Percentiles rank a stretch among this genome's conserved stretches.
phyloP scores from a whole-genome alignment of 2,888 invertebrate genomes.

The Heliconius ismenius region DNA sequence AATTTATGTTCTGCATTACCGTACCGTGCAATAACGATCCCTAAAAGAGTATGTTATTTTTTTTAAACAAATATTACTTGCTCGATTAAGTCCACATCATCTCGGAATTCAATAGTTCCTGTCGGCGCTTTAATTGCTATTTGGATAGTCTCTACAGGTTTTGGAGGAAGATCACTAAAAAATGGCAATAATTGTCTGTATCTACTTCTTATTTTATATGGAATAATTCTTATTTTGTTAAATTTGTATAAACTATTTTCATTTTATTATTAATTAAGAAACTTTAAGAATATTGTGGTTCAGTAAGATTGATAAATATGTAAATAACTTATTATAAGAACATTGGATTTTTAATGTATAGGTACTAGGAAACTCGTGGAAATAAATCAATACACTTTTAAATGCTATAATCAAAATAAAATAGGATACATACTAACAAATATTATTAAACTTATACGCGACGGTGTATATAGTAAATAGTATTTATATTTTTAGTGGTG shows the following conservation, averaged over 20 bases:
- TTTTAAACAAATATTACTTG: conserved; percentile 58
- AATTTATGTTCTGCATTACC: no score
- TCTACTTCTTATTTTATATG: not conserved
- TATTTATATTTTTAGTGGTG: not conserved
- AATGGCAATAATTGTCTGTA: not conserved
- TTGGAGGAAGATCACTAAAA: conserved; percentile 63
- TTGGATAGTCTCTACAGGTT: conserved; percentile 59
- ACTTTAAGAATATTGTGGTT: no score
- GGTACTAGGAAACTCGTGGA: no score
- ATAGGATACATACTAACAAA: not conserved
- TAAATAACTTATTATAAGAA: no score
- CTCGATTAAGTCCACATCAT: conserved; percentile 79
- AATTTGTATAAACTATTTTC: not conserved
- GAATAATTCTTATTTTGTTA: not conserved
- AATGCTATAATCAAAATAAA: not conserved
- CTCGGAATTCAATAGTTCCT: conserved; percentile 76
- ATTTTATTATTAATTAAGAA: no score
- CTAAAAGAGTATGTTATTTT: not conserved
- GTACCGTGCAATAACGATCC: no score
- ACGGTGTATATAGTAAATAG: no score
- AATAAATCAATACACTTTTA: not conserved
- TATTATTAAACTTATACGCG: no score
- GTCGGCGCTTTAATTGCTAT: conserved; percentile 66
- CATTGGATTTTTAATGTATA: no score
- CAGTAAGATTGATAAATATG: no score